phyloP scores from a whole-genome alignment of 2,888 invertebrate genomes.

The Abscondita cerata region DNA sequence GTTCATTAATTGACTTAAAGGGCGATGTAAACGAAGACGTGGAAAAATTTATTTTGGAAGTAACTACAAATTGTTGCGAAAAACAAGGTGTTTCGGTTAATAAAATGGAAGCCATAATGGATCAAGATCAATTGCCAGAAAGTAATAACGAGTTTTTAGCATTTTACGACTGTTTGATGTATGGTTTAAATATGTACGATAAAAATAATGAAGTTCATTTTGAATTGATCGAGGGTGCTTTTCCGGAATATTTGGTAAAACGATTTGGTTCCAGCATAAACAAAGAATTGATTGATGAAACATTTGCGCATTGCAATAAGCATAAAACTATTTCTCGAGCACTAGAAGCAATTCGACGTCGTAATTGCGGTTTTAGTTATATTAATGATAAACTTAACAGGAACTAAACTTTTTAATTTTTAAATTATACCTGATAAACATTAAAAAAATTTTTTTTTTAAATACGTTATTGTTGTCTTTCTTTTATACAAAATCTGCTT shows the following conservation, averaged over 20 bases:
- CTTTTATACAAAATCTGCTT: too few relatives aligned
- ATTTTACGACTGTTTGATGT: slow-evolving; percentile 5
- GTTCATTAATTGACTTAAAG: too few relatives aligned
- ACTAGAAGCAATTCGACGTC: background rate
- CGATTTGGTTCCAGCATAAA: background rate
- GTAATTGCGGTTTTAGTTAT: background rate
- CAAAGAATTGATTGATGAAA: background rate
- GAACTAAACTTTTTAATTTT: too few relatives aligned
- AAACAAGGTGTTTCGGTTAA: background rate
- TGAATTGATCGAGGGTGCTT: background rate
- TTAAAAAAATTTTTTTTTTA: too few relatives aligned
- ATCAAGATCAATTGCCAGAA: background rate
- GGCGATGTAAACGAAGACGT: too few relatives aligned
- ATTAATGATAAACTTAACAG: slow-evolving; percentile 4
- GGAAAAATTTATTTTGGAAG: too few relatives aligned
- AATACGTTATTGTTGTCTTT: too few relatives aligned
- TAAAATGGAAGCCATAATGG: background rate
- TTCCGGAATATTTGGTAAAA: background rate
- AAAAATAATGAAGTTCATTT: background rate
- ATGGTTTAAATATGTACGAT: background rate
- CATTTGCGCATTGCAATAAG: background rate
- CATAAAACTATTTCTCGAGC: background rate
- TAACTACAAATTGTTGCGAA: too few relatives aligned
- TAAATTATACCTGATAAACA: too few relatives aligned
- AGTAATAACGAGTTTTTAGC: background rate